Evolutionary conservation across 2,113 vertebrate species (phyloP), one percentile per base, ranked within the genome.

Genomic region (pig (Sus scrofa)): DNA sequence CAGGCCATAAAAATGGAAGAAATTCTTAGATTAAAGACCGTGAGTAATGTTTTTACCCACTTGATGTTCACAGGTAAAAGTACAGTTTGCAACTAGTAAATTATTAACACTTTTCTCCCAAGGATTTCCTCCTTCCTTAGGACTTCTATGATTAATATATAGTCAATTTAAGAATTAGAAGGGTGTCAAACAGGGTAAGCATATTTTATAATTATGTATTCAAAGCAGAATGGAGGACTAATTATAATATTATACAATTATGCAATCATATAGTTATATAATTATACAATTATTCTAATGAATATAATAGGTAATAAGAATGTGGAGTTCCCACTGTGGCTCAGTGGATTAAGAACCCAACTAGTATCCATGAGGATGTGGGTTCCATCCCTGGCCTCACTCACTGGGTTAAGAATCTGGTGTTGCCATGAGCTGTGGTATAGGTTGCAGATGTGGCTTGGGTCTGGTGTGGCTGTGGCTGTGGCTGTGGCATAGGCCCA

Each of bases 21-120:
- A 96, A 95, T 95, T 94, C 56, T 65, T 96, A 97, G 85, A 91
- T 97, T 95, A 96, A 92, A 96, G 89, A 79, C 32, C 32, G 74
- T 68, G 94, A 97, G 74, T 82, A 95, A 95, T 77, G n/a, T 68
- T 93, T 96, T n/a, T 94, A 86, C n/a, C 73, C 10, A 84, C 74
- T 84, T 94, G 86, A 58, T 86, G 19, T 83, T 96, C 32, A 27
- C 81, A 86, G 97, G 88, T 97, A 94, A 96, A 97, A 96, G 93
- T 97, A 96, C 89, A 97, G 15, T 95, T 81, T 91, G 50, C 54
- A 86, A 30, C 54, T 81, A 81, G 97, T 97, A 93, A 97, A 97
- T 97, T 94, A 97, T 97, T 96, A 97, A 95, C 89, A 83, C 14
- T 96, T 90, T 92, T 93, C 58, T 83, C 30, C 52, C n/a, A 91